Evolutionary conservation across 35 echinoderm and acorn worm genomes (phyloP).

Genomic region (Heliocidaris erythrogramma): DNA sequence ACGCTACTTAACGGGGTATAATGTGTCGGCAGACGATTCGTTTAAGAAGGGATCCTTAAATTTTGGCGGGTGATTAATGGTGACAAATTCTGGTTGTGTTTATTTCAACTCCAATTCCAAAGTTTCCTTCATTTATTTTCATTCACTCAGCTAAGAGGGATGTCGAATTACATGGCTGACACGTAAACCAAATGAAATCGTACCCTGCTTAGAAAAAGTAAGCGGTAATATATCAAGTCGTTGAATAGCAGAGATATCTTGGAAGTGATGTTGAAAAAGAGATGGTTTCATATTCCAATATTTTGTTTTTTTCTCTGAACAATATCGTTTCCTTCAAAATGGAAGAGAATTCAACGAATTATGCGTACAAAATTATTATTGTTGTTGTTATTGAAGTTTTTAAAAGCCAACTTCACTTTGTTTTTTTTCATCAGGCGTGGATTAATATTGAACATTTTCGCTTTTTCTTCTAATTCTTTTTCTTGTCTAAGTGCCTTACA

Average conservation of each 20-base stretch:
- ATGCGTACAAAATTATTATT: no score
- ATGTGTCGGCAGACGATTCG: constrained; percentile 23
- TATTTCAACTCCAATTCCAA: constrained; percentile 33
- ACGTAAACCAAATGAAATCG: constrained; percentile 3
- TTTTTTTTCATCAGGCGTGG: no score
- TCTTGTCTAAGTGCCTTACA: no score
- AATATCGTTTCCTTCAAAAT: no score
- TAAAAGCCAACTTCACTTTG: no score
- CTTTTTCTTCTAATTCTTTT: no score
- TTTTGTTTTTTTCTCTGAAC: no score
- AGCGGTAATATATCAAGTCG: neutral
- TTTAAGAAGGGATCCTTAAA: neutral
- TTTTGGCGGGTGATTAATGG: constrained; percentile 24
- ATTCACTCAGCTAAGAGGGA: constrained; percentile 29
- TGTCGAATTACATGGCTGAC: constrained; percentile 16
- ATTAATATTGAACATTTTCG: no score
- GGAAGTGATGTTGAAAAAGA: neutral
- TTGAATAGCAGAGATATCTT: neutral
- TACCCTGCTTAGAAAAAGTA: neutral
- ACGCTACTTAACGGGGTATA: neutral
- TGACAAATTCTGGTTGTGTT: constrained; percentile 37
- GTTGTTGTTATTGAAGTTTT: no score
- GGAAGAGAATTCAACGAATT: no score
- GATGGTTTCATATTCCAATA: neutral
- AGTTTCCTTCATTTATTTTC: constrained; percentile 36